A percentile compares a stretch with the other conserved stretches of the same genome.
These are phyloP conservation scores for Andinoacara biseriatus DNA, from an alignment of 2,113 vertebrate species.

Conservation along the genomic window DNA sequence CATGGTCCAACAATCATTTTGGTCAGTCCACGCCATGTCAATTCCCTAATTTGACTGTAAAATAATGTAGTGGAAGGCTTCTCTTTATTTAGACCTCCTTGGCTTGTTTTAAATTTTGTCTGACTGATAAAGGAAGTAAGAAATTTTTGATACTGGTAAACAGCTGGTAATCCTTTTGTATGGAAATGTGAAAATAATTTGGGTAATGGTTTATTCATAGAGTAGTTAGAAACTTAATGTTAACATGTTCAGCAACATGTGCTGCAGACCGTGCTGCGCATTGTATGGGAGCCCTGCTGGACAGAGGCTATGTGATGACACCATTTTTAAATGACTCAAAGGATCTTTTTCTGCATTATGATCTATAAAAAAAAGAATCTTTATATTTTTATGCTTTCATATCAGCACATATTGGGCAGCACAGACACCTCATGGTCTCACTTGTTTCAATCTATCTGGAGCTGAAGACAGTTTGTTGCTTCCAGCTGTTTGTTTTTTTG, in stretches of 20 bases:
- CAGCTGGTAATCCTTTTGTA: fast-evolving
- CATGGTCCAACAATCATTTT: too few species aligned
- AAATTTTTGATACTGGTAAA: neutral
- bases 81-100: neutral
- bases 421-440: neutral
- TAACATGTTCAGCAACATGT: neutral
- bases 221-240: neutral
- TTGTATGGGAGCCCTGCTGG: too few species aligned
- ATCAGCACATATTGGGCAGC: neutral
- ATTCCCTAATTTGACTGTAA: too few species aligned
- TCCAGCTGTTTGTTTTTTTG: too few species aligned
- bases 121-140: neutral
- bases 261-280: too few species aligned
- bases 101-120: neutral
- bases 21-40: too few species aligned
- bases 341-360: neutral
- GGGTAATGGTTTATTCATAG: neutral
- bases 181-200: neutral
- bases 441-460: neutral
- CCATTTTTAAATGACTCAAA: too few species aligned
- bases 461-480: neutral
- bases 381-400: too few species aligned
- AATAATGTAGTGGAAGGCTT: neutral
- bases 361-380: too few species aligned
- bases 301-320: too few species aligned